phyloP scores from a whole-genome alignment of 2,888 invertebrate genomes.

The Heteropelma amictum region DNA sequence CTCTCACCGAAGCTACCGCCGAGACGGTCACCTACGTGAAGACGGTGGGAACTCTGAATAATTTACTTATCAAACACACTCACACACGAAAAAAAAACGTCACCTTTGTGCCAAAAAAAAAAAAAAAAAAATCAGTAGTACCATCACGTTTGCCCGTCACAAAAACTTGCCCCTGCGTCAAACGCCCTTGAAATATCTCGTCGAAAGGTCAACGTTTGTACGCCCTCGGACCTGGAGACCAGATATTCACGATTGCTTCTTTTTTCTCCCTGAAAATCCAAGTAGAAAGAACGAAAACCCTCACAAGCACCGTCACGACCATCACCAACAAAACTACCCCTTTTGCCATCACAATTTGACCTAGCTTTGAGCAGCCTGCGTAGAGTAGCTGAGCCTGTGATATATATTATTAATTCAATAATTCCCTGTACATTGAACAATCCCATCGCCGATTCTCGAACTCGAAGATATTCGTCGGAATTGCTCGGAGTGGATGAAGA shows the following conservation, averaged over 20 bases:
- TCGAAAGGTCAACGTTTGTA: slow-evolving; percentile 19
- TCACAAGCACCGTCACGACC: slow-evolving; percentile 1
- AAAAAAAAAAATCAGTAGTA: too few species aligned
- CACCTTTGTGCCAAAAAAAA: too few species aligned
- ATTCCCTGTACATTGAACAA: too few species aligned
- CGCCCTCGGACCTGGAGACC: slow-evolving; percentile 1
- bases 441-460: too few species aligned
- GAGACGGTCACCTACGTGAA: slow-evolving; percentile 93
- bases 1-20: slow-evolving; percentile 93
- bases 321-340: background rate
- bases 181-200: background rate
- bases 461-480: too few species aligned
- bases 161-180: background rate
- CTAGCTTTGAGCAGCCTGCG: slow-evolving; percentile 25
- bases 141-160: background rate
- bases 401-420: too few species aligned
- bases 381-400: slow-evolving; percentile 18
- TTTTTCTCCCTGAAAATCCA: background rate
- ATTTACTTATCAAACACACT: too few species aligned
- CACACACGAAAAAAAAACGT: too few species aligned
- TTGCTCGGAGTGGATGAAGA: too few species aligned
- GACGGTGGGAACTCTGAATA: slow-evolving; percentile 88
- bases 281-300: slow-evolving; percentile 27
- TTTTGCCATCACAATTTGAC: background rate
- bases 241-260: background rate